Evolutionary conservation across 1,140 invertebrate species (phyloP).

Genomic region (Solenopsis fugax): DNA sequence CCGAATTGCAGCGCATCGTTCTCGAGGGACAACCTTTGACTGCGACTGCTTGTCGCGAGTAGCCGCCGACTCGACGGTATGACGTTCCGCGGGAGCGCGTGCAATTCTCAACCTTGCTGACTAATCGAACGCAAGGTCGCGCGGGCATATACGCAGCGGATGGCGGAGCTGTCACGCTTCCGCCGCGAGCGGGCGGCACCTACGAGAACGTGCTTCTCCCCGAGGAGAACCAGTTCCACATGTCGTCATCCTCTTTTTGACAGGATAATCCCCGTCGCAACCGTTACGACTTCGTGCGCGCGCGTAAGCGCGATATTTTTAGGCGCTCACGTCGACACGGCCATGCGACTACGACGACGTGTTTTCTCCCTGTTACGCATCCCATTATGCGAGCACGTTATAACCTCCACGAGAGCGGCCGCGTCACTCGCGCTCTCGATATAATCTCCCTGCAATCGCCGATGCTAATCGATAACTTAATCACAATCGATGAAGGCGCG

Average conservation of each 20-base stretch:
- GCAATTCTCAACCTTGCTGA: constrained; percentile 61
- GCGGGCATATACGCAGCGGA: neutral
- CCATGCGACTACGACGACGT: neutral
- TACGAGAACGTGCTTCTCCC: constrained; percentile 44
- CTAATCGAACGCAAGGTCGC: constrained; percentile 64
- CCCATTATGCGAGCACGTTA: constrained; percentile 20
- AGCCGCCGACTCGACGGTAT: neutral
- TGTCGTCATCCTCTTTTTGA: constrained; percentile 60
- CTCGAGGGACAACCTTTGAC: neutral
- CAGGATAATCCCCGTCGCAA: constrained; percentile 56
- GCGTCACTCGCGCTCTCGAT: neutral
- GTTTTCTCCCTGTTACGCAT: constrained; percentile 1
- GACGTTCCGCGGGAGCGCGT: neutral
- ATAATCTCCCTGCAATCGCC: neutral
- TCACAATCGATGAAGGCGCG: neutral
- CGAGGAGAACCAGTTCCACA: constrained; percentile 34
- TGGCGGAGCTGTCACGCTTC: constrained; percentile 62
- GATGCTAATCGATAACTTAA: neutral
- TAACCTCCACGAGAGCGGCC: constrained; percentile 60
- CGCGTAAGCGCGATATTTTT: constrained; percentile 62
- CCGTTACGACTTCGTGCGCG: constrained; percentile 33
- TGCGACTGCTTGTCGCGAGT: neutral
- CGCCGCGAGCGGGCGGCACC: constrained; percentile 65
- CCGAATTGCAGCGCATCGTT: neutral
- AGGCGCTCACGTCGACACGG: constrained; percentile 8